Base-by-base conservation (phyloP, 2,888 invertebrate genomes). In the Dromius quadrimaculatus region DNA sequence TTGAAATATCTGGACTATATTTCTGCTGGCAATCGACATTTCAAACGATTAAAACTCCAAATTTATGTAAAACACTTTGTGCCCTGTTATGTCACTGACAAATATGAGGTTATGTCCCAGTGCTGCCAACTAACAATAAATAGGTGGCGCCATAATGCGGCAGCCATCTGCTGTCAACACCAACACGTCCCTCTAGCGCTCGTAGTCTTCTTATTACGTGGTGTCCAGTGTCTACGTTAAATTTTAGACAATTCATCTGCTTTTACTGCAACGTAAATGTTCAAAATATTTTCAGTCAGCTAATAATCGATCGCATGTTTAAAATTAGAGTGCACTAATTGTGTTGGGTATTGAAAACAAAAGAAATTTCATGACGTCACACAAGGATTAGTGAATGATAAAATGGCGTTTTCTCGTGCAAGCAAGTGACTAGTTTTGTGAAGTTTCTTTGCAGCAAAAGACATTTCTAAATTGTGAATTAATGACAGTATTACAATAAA, bases 331-430 rank as follows among this genome's bases (percentile, higher is more conserved):
- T 59, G 23, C 34, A 54, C 41, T 59, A 43, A 45, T 68, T 20
- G 23, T 28, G 20, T 43, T 43, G 15, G 28, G n/a, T 41, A 28
- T 68, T 57, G 57, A 28, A 68, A 68, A 68, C 68, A 68, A 68
- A 68, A 68, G 68, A 68, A 59, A 59, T 68, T 68, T 59, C 68
- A 68, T 68, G 68, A 68, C 68, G 68, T 68, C 68, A 68, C 59
- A 68, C 45, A 68, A 68, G 68, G 68, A 68, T 68, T 68, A 70
- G 61, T 70, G 61, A 70, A 70, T 62, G 62, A 62, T 61, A 70
- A 70, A 70, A 70, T 70, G 86, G 86, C 85, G 86, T 85, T 84
- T 84, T 85, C 84, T 84, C 85, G 81, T 80, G 80, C 79, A 82
- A 81, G 79, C 81, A 80, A 81, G 83, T 83, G 81, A 81, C 81